These are phyloP conservation scores for Fissipunctia ypsillon DNA, from an alignment of 2,888 invertebrate species.

Conservation along the genomic window DNA sequence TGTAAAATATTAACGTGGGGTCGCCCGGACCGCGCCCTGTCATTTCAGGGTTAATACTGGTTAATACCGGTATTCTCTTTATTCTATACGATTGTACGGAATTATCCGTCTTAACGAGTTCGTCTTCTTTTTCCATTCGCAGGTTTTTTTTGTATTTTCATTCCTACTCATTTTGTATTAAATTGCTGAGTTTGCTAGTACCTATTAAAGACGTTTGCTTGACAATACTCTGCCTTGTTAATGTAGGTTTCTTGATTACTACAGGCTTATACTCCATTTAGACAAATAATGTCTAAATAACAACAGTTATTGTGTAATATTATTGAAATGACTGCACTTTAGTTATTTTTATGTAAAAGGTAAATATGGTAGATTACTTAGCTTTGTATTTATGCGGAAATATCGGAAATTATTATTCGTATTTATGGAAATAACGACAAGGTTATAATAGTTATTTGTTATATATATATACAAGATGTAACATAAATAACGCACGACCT, in stretches of 20 bases:
- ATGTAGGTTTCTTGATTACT: background rate
- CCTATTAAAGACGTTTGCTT: conserved; percentile 1
- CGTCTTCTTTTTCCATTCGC: conserved; percentile 53
- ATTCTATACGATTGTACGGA: conserved; percentile 77
- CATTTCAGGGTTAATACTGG: conserved; percentile 85
- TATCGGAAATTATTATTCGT: no score
- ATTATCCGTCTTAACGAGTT: conserved; percentile 80
- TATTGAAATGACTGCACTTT: no score
- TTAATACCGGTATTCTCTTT: conserved; percentile 81
- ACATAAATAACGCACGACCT: no score
- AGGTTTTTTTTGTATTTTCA: conserved; percentile 48
- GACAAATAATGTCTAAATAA: no score
- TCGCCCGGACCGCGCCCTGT: conserved; percentile 78
- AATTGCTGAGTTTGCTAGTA: conserved; percentile 13
- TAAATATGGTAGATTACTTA: no score
- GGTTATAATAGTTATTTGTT: no score
- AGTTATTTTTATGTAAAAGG: no score
- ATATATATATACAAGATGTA: no score
- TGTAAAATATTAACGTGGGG: conserved; percentile 87
- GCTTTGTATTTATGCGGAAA: no score
- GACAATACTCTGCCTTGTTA: conserved; percentile 7
- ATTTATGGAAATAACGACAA: no score
- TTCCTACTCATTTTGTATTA: conserved; percentile 35
- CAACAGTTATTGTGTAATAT: no score
- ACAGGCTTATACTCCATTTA: background rate